Evolutionary conservation across 1,140 invertebrate genomes (phyloP), one percentile per base, ranked within the genome.

Genomic region (Leucophenga varia): DNA sequence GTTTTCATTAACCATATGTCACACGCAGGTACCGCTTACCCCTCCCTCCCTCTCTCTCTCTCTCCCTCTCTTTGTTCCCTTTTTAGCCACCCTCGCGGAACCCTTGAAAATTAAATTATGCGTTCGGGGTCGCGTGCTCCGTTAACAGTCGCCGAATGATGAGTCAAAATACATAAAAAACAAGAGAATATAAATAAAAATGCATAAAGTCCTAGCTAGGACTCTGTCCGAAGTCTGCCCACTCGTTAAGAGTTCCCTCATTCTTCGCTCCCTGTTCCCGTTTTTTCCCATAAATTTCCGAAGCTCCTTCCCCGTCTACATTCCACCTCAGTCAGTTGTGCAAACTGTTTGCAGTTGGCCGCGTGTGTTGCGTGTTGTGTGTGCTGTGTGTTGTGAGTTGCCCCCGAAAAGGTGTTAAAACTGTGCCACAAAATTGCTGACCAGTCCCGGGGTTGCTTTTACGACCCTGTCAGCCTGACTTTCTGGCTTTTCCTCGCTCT

Each of bases 1-100:
- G 63, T 64, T 67, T 64, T 64, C 61, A 64, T 64, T 64, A 64
- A 64, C 61, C 61, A 64, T 64, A 64, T 64, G 61, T 67, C 61
- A 64, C 61, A 64, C 61, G 61, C 61, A 67, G 49, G 49, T 55
- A 18, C 25, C 16, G 14, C 38, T 44, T 46, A 43, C 20, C 19
- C 37, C 37, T 28, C 41, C 37, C 28, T 13, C 43, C 45, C 39
- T 38, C 53, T 35, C 31, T 36, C 3, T 18, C 18, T 39, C 16
- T 12, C 39, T 38, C 53, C 38, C 31, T 36, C 3, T 18, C 18
- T 39, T 21, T 12, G 7, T 16, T 41, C 28, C 16, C 30, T 40
- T 40, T 36, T 38, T 36, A 45, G 22, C 36, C 44, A 25, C 37
- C 32, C 7, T 13, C 17, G 19, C 21, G 22, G 49, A 47, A 55